Conservation (phyloP, 2,113 vertebrate genomes). For the Ciconia boyciana region DNA sequence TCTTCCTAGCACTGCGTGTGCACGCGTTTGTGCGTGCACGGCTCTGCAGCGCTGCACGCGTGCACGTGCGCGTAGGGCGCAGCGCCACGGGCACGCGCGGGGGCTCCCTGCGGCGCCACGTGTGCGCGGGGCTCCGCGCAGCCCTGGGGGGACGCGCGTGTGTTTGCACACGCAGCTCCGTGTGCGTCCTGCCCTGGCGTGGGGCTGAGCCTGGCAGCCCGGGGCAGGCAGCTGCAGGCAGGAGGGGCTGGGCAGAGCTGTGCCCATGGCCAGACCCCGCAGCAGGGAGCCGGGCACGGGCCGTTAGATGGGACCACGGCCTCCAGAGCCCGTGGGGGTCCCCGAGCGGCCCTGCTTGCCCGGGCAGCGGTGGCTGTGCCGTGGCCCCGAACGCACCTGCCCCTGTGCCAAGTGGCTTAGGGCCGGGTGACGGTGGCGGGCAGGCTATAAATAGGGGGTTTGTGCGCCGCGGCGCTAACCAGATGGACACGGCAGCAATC, state of each 20-base stretch:
- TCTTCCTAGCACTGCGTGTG: rapidly evolving
- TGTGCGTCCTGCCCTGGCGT: neutral
- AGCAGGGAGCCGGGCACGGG: neutral
- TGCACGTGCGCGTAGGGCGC: neutral
- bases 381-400: neutral
- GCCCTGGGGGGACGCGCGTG: rapidly evolving
- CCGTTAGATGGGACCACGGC: rapidly evolving
- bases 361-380: neutral
- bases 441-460: constrained; percentile 61
- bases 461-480: neutral
- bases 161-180: neutral
- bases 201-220: neutral
- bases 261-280: neutral
- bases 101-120: rapidly evolving
- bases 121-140: neutral
- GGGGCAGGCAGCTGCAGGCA: neutral
- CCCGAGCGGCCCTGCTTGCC: neutral
- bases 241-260: neutral
- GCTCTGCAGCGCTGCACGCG: no score
- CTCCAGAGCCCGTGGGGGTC: neutral
- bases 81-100: rapidly evolving
- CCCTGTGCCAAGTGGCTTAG: constrained; percentile 41
- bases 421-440: neutral
- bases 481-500: constrained; percentile 40
- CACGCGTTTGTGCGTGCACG: rapidly evolving